phyloP scores from a whole-genome alignment of 1,140 invertebrate genomes.

The Hycleus cichorii region DNA sequence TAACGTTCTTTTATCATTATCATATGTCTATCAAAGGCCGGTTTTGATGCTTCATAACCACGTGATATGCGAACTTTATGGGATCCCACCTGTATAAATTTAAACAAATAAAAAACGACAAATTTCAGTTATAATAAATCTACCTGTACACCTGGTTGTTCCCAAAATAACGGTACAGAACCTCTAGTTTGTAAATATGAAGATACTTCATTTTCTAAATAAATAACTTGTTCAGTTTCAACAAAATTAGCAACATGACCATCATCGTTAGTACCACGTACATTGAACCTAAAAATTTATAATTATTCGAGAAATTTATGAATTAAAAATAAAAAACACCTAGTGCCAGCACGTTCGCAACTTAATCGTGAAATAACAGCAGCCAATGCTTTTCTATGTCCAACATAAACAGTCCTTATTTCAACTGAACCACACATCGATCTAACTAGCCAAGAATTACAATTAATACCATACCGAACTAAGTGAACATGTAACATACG shows the following conservation, averaged over 20 bases:
- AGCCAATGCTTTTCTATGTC: slow-evolving; percentile 84
- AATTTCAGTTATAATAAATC: background rate
- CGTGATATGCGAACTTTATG: slow-evolving; percentile 97
- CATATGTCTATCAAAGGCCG: slow-evolving; percentile 90
- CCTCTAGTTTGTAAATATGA: slow-evolving; percentile 87
- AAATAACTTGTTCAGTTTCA: slow-evolving; percentile 96
- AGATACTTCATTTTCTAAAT: slow-evolving; percentile 77
- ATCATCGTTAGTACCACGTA: slow-evolving; percentile 97
- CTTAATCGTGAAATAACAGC: slow-evolving; percentile 92
- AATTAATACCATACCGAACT: slow-evolving; percentile 81
- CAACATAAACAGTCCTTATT: slow-evolving; percentile 92
- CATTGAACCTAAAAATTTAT: slow-evolving; percentile 71
- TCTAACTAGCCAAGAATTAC: slow-evolving; percentile 82
- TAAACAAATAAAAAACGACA: slow-evolving; percentile 5
- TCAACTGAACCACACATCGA: slow-evolving; percentile 94
- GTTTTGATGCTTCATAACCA: slow-evolving; percentile 84
- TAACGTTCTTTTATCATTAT: slow-evolving; percentile 81
- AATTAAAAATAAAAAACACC: slow-evolving; percentile 40
- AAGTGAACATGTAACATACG: slow-evolving; percentile 89
- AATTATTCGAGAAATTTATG: background rate
- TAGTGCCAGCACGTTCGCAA: slow-evolving; percentile 91
- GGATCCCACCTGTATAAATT: slow-evolving; percentile 70
- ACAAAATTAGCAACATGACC: slow-evolving; percentile 99
- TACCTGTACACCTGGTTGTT: slow-evolving; percentile 95
- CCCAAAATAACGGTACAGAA: slow-evolving; percentile 97